Evolutionary conservation across 2,888 invertebrate species (phyloP).

Genomic region (Esperia sulphurella): DNA sequence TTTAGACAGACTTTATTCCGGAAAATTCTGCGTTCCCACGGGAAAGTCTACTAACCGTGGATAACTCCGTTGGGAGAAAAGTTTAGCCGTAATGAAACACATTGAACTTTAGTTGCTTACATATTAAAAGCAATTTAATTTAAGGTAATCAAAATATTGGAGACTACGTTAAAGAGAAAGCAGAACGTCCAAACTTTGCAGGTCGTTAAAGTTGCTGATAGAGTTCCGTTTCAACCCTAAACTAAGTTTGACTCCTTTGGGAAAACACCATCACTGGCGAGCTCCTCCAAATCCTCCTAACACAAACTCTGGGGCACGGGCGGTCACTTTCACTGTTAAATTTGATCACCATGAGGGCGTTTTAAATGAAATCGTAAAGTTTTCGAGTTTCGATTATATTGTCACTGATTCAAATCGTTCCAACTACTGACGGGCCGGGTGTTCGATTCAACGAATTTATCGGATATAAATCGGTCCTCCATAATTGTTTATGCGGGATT

Average conservation of each 20-base stretch:
- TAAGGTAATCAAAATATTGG: constrained; percentile 32
- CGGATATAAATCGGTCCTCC: constrained; percentile 53
- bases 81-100: too few relatives aligned
- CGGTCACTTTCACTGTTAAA: constrained; percentile 35
- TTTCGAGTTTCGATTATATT: constrained; percentile 47
- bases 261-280: constrained; percentile 48
- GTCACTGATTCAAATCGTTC: constrained; percentile 44
- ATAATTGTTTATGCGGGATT: constrained; percentile 66
- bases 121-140: constrained; percentile 23
- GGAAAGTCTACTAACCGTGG: too few relatives aligned
- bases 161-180: constrained; percentile 38
- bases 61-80: too few relatives aligned
- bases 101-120: constrained; percentile 4
- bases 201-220: constrained; percentile 57
- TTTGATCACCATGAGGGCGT: constrained; percentile 44
- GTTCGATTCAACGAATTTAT: constrained; percentile 52
- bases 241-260: constrained; percentile 49
- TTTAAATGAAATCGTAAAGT: constrained; percentile 57
- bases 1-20: too few relatives aligned
- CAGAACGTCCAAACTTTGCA: constrained; percentile 47
- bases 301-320: constrained; percentile 6
- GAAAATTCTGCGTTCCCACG: too few relatives aligned
- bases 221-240: constrained; percentile 46
- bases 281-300: constrained; percentile 29
- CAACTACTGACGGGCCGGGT: constrained; percentile 35